A percentile compares a stretch with the other conserved stretches of the same genome.
Conservation (phyloP, 2,113 vertebrate species). For the Gnathonemus echidnorhynchus region DNA sequence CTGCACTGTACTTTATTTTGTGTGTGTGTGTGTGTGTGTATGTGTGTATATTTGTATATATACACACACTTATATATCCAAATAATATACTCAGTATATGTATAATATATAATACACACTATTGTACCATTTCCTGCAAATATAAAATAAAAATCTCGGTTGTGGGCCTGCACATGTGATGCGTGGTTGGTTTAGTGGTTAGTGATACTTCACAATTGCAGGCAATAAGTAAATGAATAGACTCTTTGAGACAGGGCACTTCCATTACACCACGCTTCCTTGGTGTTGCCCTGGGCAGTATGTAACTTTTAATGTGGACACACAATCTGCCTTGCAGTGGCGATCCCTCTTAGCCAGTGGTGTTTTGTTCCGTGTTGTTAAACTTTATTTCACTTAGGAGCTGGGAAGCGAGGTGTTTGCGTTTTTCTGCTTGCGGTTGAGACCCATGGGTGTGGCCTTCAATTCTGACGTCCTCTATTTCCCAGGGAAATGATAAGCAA, state of each 20-base stretch:
- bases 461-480: background rate
- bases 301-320: background rate
- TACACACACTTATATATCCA: background rate
- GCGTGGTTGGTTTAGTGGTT: background rate
- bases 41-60: conserved; percentile 2
- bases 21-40: background rate
- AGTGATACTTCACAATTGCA: background rate
- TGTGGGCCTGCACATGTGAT: background rate
- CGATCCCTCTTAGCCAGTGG: background rate
- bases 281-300: background rate
- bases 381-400: background rate
- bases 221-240: background rate
- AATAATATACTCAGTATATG: background rate
- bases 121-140: background rate
- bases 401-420: background rate
- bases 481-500: conserved; percentile 16
- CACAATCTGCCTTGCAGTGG: background rate
- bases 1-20: background rate
- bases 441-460: background rate
- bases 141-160: background rate
- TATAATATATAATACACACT: background rate
- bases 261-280: background rate
- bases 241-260: background rate
- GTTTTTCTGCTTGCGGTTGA: background rate
- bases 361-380: background rate